Conservation (phyloP, 2,888 invertebrate species). For the Phortica magna region DNA sequence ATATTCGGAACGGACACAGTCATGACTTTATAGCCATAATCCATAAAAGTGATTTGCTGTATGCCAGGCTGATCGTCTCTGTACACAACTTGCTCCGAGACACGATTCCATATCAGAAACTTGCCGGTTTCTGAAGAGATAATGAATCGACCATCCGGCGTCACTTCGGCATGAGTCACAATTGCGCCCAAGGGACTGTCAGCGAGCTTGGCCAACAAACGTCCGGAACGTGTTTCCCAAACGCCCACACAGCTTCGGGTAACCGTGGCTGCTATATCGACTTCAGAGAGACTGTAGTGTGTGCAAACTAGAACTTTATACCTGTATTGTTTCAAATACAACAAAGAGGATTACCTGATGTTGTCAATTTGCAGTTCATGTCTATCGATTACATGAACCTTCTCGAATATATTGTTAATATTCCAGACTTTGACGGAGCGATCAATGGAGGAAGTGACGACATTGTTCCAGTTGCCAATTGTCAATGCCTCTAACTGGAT, state of each 20-base stretch:
- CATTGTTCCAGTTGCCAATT: constrained; percentile 93
- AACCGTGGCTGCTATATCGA: constrained; percentile 92
- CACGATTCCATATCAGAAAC: constrained; percentile 91
- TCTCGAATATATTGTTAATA: constrained; percentile 98
- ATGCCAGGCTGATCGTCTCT: constrained; percentile 87
- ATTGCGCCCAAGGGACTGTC: constrained; percentile 96
- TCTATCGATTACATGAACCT: constrained; percentile 96
- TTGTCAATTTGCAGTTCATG: constrained; percentile 97
- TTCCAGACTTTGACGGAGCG: constrained; percentile 99
- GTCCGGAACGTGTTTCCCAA: constrained; percentile 93
- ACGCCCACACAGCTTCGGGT: constrained; percentile 97
- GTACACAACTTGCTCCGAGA: constrained; percentile 83
- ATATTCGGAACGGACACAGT: constrained; percentile 77
- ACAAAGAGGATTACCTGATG: constrained; percentile 82
- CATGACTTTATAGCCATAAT: constrained; percentile 76
- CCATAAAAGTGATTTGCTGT: constrained; percentile 77
- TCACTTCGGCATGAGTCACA: constrained; percentile 94
- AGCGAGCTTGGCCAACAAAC: constrained; percentile 90
- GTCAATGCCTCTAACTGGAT: constrained; percentile 93
- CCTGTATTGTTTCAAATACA: background rate
- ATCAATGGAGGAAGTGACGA: constrained; percentile 98
- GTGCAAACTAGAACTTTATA: background rate
- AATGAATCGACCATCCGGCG: constrained; percentile 89
- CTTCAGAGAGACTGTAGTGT: constrained; percentile 84
- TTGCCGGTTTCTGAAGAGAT: constrained; percentile 95